A percentile compares a stretch with the other conserved stretches of the same genome.
These are phyloP conservation scores for Halcyon leucocephala DNA, from an alignment of 2,797 vertebrate genomes.

Conservation along the genomic window DNA sequence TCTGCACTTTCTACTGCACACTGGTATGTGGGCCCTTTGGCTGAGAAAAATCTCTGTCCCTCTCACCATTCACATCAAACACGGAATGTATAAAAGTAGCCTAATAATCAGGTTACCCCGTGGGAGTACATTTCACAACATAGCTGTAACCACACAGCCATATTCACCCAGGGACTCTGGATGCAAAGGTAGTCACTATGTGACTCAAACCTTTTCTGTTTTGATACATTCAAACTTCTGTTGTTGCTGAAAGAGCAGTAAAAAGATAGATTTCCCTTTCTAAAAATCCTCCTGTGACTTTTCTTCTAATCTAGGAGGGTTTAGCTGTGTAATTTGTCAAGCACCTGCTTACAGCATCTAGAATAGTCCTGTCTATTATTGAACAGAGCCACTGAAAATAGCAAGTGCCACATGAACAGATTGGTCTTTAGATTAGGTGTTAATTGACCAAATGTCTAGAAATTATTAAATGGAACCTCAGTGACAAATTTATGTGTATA, in stretches of 20 bases:
- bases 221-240: not conserved
- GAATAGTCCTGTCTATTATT: not conserved
- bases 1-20: conserved; percentile 97
- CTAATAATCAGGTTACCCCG: not conserved
- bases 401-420: not conserved
- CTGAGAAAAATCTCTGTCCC: not conserved
- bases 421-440: not conserved
- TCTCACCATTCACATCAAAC: not conserved
- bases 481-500: not conserved
- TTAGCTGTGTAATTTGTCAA: not conserved
- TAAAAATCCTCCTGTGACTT: not conserved
- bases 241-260: not conserved
- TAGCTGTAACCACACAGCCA: not conserved
- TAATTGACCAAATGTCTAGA: not conserved
- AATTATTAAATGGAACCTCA: not conserved
- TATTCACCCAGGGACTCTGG: not conserved
- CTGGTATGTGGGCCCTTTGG: conserved; percentile 82
- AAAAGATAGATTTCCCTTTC: not conserved
- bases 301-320: not conserved
- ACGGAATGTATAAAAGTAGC: not conserved
- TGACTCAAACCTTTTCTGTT: not conserved
- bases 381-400: not conserved
- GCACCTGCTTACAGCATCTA: not conserved
- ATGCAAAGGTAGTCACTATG: not conserved
- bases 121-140: not conserved